These are phyloP conservation scores for Clarias macrocephalus DNA, from an alignment of 2,113 vertebrate species.

Conservation along the genomic window DNA sequence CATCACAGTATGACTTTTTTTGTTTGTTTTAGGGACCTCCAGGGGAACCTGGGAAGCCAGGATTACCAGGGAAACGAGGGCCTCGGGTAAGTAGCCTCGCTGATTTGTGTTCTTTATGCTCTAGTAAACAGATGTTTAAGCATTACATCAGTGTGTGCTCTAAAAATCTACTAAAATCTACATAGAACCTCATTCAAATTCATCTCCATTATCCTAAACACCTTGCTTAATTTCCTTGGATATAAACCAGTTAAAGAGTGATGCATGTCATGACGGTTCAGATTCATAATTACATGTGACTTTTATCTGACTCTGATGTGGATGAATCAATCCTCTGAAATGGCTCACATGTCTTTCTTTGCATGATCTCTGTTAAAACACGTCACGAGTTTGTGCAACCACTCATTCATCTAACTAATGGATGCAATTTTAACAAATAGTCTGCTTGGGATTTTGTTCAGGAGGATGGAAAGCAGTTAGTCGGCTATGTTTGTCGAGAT, in stretches of 20 bases:
- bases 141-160: neutral
- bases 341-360: too few relatives aligned
- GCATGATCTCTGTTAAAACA: too few relatives aligned
- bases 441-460: too few relatives aligned
- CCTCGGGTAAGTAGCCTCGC: conserved; percentile 81
- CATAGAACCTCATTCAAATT: neutral
- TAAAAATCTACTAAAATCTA: neutral
- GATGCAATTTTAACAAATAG: too few relatives aligned
- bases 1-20: conserved; percentile 39
- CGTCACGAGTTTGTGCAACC: too few relatives aligned
- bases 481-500: too few relatives aligned
- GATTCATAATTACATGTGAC: too few relatives aligned
- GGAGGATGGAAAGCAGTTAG: too few relatives aligned
- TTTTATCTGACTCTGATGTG: too few relatives aligned
- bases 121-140: neutral
- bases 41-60: conserved; percentile 86
- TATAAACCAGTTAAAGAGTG: neutral
- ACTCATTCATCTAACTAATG: too few relatives aligned
- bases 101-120: neutral
- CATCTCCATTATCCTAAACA: neutral
- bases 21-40: conserved; percentile 77
- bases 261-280: too few relatives aligned
- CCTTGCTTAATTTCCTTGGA: neutral
- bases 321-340: too few relatives aligned
- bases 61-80: conserved; percentile 86